Percentiles rank a stretch among this genome's conserved stretches.
phyloP scores from a whole-genome alignment of 2,113 vertebrate genomes.

The Melanotaenia duboulayi region DNA sequence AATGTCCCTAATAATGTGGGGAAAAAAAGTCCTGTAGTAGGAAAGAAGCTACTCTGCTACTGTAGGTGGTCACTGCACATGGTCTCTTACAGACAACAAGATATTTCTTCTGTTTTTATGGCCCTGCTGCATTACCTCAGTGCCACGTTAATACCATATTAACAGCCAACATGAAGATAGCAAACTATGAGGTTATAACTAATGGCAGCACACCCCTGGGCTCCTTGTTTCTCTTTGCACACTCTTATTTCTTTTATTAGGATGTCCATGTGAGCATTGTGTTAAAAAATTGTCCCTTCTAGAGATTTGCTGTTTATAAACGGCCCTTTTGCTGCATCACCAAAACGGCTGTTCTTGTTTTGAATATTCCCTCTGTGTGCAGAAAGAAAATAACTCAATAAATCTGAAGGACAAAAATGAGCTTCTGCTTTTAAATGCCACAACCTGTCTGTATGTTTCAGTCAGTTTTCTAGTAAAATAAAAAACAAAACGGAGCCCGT shows the following conservation, averaged over 20 bases:
- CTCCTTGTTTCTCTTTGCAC: conserved; percentile 8
- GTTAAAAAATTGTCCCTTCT: neutral
- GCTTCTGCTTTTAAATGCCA: too few species aligned
- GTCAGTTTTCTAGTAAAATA: neutral
- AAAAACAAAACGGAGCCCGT: neutral
- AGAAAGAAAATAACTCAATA: neutral
- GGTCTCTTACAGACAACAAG: neutral
- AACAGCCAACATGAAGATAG: conserved; percentile 25
- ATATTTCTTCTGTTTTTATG: conserved; percentile 20
- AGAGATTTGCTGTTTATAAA: conserved; percentile 21
- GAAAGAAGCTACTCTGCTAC: neutral
- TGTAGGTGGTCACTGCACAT: conserved; percentile 13
- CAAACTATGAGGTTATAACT: conserved; percentile 16
- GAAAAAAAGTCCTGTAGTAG: neutral
- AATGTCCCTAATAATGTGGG: neutral
- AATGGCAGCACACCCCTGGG: conserved; percentile 30
- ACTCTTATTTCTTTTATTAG: conserved; percentile 20
- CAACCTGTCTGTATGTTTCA: neutral
- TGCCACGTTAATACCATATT: conserved; percentile 32
- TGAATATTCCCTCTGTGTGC: neutral
- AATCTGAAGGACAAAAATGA: neutral
- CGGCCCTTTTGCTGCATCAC: neutral
- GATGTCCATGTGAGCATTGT: conserved; percentile 21
- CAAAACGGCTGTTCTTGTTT: conserved; percentile 1
- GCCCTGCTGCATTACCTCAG: conserved; percentile 20